Evolutionary conservation across 1,140 invertebrate species (phyloP).

Genomic region (Conus ventricosus): DNA sequence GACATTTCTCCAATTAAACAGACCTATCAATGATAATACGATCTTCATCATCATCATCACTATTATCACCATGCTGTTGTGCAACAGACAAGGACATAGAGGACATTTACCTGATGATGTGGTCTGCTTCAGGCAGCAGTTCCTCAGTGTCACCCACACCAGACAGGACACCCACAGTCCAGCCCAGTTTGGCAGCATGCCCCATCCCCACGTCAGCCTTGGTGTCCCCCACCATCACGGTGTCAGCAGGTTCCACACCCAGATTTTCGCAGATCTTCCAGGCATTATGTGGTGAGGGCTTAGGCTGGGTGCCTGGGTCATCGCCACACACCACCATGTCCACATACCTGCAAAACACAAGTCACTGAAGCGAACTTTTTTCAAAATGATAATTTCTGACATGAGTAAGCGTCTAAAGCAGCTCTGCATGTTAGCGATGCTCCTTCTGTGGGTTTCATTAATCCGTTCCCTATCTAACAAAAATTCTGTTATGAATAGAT

Average conservation of each 20-base stretch:
- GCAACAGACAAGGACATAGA: too few species aligned
- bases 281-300: constrained; percentile 76
- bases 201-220: constrained; percentile 76
- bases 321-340: constrained; percentile 77
- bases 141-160: constrained; percentile 66
- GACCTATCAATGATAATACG: too few species aligned
- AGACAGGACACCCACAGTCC: constrained; percentile 74
- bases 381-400: too few species aligned
- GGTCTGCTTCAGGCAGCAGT: constrained; percentile 62
- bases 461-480: too few species aligned
- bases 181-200: constrained; percentile 73
- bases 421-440: too few species aligned
- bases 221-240: constrained; percentile 77
- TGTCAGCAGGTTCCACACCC: constrained; percentile 70
- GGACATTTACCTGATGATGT: constrained; percentile 54
- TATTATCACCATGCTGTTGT: too few species aligned
- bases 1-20: too few species aligned
- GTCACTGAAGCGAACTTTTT: background rate
- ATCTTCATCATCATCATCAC: too few species aligned
- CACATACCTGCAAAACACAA: constrained; percentile 47
- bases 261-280: constrained; percentile 74
- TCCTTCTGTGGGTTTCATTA: too few species aligned
- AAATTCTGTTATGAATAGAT: too few species aligned
- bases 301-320: constrained; percentile 73
- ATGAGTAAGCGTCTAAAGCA: too few species aligned